A percentile compares a stretch with the other conserved stretches of the same genome.
These are phyloP conservation scores for Sialia sialis DNA, from an alignment of 2,113 vertebrate species.

Conservation along the genomic window DNA sequence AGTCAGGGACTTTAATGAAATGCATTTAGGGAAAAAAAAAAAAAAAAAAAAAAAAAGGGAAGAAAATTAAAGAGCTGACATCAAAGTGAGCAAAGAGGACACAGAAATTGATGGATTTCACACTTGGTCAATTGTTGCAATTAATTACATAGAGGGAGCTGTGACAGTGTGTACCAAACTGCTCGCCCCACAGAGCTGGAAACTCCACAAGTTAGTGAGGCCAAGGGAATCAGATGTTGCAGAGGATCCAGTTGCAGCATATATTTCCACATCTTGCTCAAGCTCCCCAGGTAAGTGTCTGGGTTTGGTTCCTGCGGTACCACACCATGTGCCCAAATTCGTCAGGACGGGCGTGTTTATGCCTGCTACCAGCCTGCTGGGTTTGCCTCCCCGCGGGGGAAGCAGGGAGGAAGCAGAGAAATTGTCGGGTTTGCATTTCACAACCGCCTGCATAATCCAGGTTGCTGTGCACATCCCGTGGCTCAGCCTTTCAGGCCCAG, in stretches of 20 bases:
- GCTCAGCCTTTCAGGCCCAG: not conserved
- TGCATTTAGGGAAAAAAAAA: not conserved
- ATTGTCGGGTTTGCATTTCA: not conserved
- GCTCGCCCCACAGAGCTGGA: not conserved
- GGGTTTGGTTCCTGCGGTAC: constrained; percentile 30
- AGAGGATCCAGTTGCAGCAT: constrained; percentile 19
- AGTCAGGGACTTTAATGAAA: not conserved
- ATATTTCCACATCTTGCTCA: constrained; percentile 12
- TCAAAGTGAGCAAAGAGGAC: constrained; percentile 6
- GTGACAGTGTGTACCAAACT: not conserved
- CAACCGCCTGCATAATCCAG: not conserved
- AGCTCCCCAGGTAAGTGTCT: constrained; percentile 42
- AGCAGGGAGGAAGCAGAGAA: not conserved
- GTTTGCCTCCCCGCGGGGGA: not conserved
- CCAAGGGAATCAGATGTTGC: not conserved
- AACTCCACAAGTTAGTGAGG: not conserved
- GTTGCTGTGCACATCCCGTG: not conserved
- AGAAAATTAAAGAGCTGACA: not conserved
- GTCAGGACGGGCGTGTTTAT: not conserved
- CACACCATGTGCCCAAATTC: not conserved
- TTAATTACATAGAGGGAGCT: not conserved
- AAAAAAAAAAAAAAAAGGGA: rapidly evolving
- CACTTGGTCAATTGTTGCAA: not conserved
- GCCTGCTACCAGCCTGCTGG: constrained; percentile 14
- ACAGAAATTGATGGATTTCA: constrained; percentile 19